These are phyloP conservation scores for Chrysina gloriosa DNA, from an alignment of 2,888 invertebrate genomes.

Conservation along the genomic window DNA sequence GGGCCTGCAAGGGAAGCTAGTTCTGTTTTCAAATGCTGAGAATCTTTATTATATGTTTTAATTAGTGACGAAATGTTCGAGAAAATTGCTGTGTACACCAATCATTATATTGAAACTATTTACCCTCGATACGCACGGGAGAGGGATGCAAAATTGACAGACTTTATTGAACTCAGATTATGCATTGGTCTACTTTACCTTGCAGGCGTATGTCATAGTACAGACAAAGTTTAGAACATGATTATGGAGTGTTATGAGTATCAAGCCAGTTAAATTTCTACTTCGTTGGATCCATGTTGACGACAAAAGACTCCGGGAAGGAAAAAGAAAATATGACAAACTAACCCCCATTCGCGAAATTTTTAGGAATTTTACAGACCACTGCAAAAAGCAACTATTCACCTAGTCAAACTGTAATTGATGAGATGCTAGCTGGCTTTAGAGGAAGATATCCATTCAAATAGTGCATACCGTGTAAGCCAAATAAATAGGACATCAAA, in stretches of 20 bases:
- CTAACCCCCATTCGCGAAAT: neutral
- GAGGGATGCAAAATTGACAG: neutral
- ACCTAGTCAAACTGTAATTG: neutral
- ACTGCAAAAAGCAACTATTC: neutral
- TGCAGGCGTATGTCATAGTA: neutral
- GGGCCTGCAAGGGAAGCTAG: no score
- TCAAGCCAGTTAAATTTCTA: neutral
- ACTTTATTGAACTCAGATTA: neutral
- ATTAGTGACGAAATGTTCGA: no score
- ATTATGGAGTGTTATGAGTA: neutral
- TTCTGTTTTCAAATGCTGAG: no score
- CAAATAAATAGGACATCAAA: no score
- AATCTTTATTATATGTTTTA: no score
- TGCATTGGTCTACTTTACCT: neutral
- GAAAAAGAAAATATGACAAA: conserved; percentile 1
- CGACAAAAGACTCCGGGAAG: neutral
- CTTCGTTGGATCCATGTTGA: neutral
- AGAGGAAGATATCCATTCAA: neutral
- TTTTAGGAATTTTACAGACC: neutral
- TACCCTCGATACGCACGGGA: neutral
- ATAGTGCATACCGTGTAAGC: neutral
- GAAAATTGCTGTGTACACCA: no score
- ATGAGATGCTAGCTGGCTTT: neutral
- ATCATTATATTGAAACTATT: neutral
- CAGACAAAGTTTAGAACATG: neutral